phyloP scores from a whole-genome alignment of 2,888 invertebrate genomes.

The Seira musarum region DNA sequence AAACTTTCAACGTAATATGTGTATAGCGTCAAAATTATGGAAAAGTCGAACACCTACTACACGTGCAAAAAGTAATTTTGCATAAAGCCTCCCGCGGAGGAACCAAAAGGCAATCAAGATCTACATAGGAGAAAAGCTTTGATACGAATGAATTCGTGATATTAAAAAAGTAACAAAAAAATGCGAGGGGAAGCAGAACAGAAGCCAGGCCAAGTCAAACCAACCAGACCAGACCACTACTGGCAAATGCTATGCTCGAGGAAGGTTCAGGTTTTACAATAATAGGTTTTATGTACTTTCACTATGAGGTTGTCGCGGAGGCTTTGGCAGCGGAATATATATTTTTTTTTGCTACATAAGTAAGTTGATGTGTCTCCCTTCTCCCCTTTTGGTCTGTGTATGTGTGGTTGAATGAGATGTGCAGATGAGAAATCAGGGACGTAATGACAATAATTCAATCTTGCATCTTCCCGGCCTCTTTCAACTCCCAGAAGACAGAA shows the following conservation, averaged over 20 bases:
- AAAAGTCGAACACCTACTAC: constrained; percentile 24
- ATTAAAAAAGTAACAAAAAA: constrained; percentile 6
- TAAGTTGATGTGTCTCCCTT: not conserved
- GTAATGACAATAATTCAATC: constrained; percentile 50
- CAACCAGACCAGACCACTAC: too few relatives aligned
- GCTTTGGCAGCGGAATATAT: not conserved
- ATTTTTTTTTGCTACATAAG: too few relatives aligned
- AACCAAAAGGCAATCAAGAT: constrained; percentile 45
- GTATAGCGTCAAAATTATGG: not conserved
- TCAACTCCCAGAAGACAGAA: constrained; percentile 43
- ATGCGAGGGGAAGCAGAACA: constrained; percentile 11
- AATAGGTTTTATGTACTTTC: not conserved
- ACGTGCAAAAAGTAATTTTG: constrained; percentile 48
- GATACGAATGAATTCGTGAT: constrained; percentile 21
- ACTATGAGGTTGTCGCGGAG: not conserved
- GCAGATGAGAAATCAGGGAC: constrained; percentile 48
- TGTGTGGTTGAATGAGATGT: constrained; percentile 14
- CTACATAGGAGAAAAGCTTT: constrained; percentile 23
- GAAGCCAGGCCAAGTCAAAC: too few relatives aligned
- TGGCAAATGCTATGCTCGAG: not conserved
- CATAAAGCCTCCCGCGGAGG: constrained; percentile 31
- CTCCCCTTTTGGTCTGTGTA: not conserved
- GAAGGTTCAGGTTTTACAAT: not conserved
- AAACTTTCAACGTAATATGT: not conserved
- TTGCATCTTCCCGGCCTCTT: constrained; percentile 45